A percentile compares a stretch with the other conserved stretches of the same genome.
Evolutionary conservation across 2,113 vertebrate genomes (phyloP).

Genomic region (Raja brachyura): DNA sequence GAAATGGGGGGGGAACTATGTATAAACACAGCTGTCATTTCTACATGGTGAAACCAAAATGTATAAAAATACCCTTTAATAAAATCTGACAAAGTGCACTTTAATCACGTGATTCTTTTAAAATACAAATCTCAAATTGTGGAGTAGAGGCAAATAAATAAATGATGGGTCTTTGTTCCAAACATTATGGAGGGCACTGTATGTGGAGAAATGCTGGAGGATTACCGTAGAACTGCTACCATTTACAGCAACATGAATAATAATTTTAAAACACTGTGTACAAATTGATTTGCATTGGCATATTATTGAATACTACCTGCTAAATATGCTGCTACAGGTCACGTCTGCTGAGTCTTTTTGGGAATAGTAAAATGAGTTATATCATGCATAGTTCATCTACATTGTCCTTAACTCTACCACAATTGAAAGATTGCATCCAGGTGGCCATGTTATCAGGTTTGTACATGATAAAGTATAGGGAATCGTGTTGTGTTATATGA

Average conservation of each 20-base stretch:
- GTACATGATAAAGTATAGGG: not conserved
- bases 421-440: not conserved
- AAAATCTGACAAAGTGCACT: too few relatives aligned
- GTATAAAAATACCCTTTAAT: too few relatives aligned
- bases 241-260: not conserved
- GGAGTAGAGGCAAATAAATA: too few relatives aligned
- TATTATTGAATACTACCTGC: not conserved
- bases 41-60: too few relatives aligned
- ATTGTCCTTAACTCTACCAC: not conserved
- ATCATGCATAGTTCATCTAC: not conserved
- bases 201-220: too few relatives aligned
- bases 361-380: not conserved
- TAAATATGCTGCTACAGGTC: not conserved
- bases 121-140: too few relatives aligned
- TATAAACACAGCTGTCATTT: too few relatives aligned
- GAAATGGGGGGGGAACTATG: too few relatives aligned
- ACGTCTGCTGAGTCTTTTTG: not conserved
- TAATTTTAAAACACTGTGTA: not conserved
- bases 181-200: too few relatives aligned
- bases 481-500: not conserved
- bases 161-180: too few relatives aligned
- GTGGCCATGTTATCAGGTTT: not conserved
- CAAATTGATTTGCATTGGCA: not conserved
- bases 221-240: too few relatives aligned
- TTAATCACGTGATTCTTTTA: too few relatives aligned